Conservation (phyloP, 1,140 invertebrate genomes). For the Panulirus ornatus region DNA sequence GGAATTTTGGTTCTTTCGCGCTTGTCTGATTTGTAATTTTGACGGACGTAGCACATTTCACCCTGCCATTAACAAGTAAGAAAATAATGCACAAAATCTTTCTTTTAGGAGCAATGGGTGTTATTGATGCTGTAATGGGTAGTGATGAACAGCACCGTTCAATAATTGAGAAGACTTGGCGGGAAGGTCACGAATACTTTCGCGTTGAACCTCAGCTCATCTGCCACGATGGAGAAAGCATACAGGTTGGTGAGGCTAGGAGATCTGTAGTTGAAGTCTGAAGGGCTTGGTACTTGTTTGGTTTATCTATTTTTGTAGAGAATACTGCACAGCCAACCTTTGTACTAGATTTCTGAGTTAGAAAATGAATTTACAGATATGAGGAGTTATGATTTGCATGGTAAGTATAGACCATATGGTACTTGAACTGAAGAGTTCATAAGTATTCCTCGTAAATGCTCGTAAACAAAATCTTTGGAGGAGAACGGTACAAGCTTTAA, state of each 20-base stretch:
- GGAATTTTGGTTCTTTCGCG: no score
- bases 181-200: slow-evolving; percentile 88
- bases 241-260: slow-evolving; percentile 84
- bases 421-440: neutral
- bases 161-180: slow-evolving; percentile 86
- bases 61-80: no score
- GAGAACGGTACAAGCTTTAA: no score
- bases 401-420: neutral
- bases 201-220: slow-evolving; percentile 88
- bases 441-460: neutral
- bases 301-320: neutral
- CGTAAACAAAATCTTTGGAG: no score
- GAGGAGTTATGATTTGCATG: neutral
- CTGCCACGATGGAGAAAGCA: slow-evolving; percentile 95
- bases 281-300: slow-evolving; percentile 2
- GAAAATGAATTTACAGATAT: neutral
- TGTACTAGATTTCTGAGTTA: neutral
- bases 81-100: neutral
- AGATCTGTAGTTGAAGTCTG: neutral
- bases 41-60: no score
- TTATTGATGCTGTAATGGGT: slow-evolving; percentile 73
- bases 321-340: neutral
- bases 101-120: slow-evolving; percentile 69
- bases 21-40: no score
- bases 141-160: slow-evolving; percentile 80